Base-by-base conservation (phyloP, 2,113 vertebrate genomes). In the Procapra przewalskii region DNA sequence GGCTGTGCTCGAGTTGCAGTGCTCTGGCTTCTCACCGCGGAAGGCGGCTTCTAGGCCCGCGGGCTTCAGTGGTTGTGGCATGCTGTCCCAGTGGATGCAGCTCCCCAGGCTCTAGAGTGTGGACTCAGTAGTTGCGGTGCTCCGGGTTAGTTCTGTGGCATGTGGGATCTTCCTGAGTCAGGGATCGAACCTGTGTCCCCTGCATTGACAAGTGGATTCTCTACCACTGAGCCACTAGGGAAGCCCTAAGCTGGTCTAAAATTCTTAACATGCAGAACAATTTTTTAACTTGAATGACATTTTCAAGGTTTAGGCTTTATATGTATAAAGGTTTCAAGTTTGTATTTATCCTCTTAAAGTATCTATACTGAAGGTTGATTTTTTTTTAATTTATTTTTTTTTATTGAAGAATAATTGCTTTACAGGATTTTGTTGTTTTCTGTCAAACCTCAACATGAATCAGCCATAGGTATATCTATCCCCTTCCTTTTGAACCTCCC, bases 291-390 rank as follows among this genome's bases (percentile, higher is more conserved):
- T 95, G 45, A 52, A 89, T 88, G 77, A 16, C 16, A 40, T 85
- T 97, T 90, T 87, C 8, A 97, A 43, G 48, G 25, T 90, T 84
- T 55, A 93, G 29, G 9, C 36, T 90, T 96, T 83, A 59, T 71
- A 23, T 71, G 12, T 86, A 93, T 45, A 93, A 57, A 93, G 40
- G 31, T 88, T 59, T 77, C 60, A 90, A 90, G 7, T 95, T 97
- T 89, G 48, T 91, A 86, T 90, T 85, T 96, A 94, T 87, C 43
- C 79, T 54, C 62, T 55, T n/a, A 88, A 91, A 88, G 80, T 60
- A 25, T 33, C 45, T 12, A 12, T 87, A 13, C 67, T 60, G 5
- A 94, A 94, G 36, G 11, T 71, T 71, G 55, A 57, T 54, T 91
- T 75, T 71, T 52, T 3, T 67, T 67, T 67, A n/a, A n/a, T n/a